Conservation (phyloP, 2,797 vertebrate genomes). For the Bufotes viridis region DNA sequence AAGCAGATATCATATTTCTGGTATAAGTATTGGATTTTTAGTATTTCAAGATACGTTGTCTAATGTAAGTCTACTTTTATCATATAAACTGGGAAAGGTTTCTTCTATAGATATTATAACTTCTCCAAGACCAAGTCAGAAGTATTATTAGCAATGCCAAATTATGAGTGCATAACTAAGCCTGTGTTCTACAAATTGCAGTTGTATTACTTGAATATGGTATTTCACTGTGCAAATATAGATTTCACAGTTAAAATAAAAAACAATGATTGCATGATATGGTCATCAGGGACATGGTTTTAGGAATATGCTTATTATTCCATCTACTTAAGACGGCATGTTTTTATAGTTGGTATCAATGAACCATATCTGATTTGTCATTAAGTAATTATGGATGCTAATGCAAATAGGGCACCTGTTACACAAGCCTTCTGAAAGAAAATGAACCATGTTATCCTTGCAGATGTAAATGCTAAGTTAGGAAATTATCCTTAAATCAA, state of each 20-base stretch:
- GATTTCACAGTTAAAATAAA: constrained; percentile 89
- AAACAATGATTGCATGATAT: constrained; percentile 82
- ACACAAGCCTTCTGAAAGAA: constrained; percentile 77
- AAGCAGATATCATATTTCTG: too few relatives aligned
- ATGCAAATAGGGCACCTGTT: constrained; percentile 95
- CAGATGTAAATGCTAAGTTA: constrained; percentile 75
- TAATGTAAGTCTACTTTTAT: background rate
- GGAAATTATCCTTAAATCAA: background rate
- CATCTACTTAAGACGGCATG: constrained; percentile 87
- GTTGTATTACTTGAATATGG: constrained; percentile 56
- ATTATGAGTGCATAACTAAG: background rate
- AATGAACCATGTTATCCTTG: constrained; percentile 83
- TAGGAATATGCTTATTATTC: constrained; percentile 92
- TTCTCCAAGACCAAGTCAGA: background rate
- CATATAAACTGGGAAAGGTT: background rate
- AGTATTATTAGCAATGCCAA: background rate
- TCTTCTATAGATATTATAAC: background rate
- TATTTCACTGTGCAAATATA: constrained; percentile 76
- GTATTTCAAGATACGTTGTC: too few relatives aligned
- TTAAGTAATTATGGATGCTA: constrained; percentile 99
- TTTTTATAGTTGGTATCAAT: constrained; percentile 88
- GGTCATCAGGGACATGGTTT: constrained; percentile 87
- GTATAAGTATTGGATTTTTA: too few relatives aligned
- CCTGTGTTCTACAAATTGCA: constrained; percentile 7
- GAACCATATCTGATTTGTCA: constrained; percentile 98